Evolutionary conservation across 2,888 invertebrate genomes (phyloP).

Genomic region (Dasysyrphus albostriatus): DNA sequence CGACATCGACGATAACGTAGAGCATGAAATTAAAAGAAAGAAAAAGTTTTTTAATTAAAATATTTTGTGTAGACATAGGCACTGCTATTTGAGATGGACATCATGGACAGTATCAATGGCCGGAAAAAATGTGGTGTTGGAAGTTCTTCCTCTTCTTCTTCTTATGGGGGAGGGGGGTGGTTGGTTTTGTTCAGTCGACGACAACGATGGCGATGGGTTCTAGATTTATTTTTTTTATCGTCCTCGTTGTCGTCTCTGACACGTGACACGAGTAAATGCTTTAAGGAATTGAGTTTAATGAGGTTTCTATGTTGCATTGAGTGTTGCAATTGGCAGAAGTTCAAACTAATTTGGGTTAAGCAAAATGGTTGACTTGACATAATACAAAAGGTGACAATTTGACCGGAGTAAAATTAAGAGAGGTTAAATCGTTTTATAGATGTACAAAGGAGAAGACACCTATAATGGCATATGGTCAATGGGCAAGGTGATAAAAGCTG

Average conservation of each 20-base stretch:
- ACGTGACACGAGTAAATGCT: conserved; percentile 60
- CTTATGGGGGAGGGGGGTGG: background rate
- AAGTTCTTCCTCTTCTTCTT: background rate
- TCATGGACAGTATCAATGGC: conserved; percentile 29
- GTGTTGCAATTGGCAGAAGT: conserved; percentile 36
- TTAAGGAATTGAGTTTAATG: conserved; percentile 41
- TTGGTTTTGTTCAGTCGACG: background rate
- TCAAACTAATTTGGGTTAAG: conserved; percentile 39
- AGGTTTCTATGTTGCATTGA: conserved; percentile 34
- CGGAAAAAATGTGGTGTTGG: conserved; percentile 3
- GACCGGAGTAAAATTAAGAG: background rate
- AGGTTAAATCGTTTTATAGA: conserved; percentile 17
- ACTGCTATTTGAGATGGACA: conserved; percentile 29
- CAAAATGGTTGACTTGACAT: conserved; percentile 34
- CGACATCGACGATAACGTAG: conserved; percentile 15
- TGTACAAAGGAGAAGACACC: background rate
- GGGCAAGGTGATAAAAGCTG: background rate
- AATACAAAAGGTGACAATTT: conserved; percentile 30
- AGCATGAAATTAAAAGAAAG: conserved; percentile 41
- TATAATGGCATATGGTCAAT: background rate
- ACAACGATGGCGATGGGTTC: background rate
- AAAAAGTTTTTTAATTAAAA: conserved; percentile 63
- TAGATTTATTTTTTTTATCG: background rate
- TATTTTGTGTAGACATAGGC: conserved; percentile 31
- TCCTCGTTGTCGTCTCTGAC: conserved; percentile 36